Percentiles rank a stretch among this genome's conserved stretches.
Conservation (phyloP, 2,113 vertebrate species). For the Nerophis ophidion region DNA sequence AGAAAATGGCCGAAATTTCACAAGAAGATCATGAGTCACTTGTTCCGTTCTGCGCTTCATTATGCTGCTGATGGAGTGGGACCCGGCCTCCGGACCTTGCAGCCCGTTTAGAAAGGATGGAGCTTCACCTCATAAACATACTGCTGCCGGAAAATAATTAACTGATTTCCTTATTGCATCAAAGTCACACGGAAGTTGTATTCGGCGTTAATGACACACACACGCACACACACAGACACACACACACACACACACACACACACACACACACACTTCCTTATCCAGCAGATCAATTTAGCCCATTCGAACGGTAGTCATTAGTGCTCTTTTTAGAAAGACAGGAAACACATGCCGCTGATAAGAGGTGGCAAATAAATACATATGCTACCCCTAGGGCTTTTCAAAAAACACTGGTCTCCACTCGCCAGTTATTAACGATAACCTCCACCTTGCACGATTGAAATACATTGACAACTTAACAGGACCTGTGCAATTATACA, state of each 20-base stretch:
- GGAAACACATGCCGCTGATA: constrained; percentile 11
- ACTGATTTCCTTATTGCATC: constrained; percentile 66
- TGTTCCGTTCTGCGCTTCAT: constrained; percentile 58
- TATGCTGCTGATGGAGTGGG: constrained; percentile 26
- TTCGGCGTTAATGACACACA: constrained; percentile 35
- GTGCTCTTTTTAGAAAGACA: constrained; percentile 24
- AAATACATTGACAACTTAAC: no score
- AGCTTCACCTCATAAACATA: constrained; percentile 47
- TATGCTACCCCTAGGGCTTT: no score
- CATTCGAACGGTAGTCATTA: constrained; percentile 16
- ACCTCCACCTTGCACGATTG: no score
- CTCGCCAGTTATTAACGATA: constrained; percentile 8
- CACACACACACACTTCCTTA: constrained; percentile 9
- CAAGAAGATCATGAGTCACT: constrained; percentile 32
- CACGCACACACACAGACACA: constrained; percentile 18
- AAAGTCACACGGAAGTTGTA: constrained; percentile 68
- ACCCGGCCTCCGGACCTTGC: constrained; percentile 29
- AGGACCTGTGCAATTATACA: no score
- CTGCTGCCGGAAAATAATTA: constrained; percentile 53
- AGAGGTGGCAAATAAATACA: neutral
- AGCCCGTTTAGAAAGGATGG: constrained; percentile 59
- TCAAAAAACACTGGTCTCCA: no score
- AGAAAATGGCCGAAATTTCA: constrained; percentile 28
- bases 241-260: constrained; percentile 13
- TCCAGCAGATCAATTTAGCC: neutral